phyloP scores from a whole-genome alignment of 2,797 vertebrate genomes.

The Malurus splendens region DNA sequence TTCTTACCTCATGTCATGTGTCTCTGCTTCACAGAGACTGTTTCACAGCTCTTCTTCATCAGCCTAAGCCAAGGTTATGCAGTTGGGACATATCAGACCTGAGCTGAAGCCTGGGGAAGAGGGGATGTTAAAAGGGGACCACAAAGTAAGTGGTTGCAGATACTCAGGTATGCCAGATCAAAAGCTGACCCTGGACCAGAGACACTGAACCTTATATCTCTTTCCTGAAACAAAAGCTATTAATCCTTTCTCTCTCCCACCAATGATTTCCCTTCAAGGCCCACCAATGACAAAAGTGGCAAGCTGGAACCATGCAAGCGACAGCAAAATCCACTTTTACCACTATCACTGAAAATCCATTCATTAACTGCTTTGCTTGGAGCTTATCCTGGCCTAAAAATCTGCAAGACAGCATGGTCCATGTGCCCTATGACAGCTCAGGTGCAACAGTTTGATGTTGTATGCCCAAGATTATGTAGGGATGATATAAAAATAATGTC shows the following conservation, averaged over 20 bases:
- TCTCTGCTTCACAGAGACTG: not conserved
- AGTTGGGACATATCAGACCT: not conserved
- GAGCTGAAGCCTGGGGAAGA: not conserved
- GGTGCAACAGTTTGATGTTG: not conserved
- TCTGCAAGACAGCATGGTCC: not conserved
- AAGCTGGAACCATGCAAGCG: not conserved
- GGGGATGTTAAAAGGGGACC: rapidly evolving
- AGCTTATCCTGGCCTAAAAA: not conserved
- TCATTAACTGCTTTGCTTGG: not conserved
- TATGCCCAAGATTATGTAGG: not conserved
- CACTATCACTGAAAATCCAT: not conserved
- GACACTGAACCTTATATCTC: not conserved
- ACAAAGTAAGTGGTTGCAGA: not conserved
- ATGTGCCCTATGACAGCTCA: not conserved
- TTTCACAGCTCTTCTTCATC: not conserved
- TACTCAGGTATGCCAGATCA: not conserved
- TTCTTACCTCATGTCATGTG: not conserved
- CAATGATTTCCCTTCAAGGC: not conserved
- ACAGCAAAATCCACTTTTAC: not conserved
- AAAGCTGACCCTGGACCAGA: not conserved
- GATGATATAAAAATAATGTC: not conserved
- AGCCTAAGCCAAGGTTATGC: not conserved
- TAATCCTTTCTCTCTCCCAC: not conserved
- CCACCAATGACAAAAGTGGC: not conserved
- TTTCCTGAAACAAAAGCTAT: not conserved